These are phyloP conservation scores for Xiphias gladius DNA, from an alignment of 2,113 vertebrate species.

Conservation along the genomic window DNA sequence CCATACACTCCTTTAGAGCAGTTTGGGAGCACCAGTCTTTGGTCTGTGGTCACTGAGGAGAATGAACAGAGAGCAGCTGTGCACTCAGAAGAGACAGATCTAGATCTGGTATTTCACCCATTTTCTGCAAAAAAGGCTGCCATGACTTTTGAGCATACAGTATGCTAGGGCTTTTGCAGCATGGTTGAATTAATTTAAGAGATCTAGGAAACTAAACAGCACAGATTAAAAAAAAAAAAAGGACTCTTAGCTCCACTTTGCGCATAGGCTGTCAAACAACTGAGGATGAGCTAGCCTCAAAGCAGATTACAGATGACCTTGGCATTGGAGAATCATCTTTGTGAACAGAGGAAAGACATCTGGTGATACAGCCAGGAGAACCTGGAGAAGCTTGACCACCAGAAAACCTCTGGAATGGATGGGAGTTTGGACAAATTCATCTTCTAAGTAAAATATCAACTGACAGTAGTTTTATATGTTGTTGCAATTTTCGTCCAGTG, in stretches of 20 bases:
- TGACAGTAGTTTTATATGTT: not conserved
- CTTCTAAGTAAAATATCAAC: not conserved
- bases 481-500: not conserved
- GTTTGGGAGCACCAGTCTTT: not conserved
- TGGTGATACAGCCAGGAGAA: not conserved
- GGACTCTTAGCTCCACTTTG: conserved; percentile 10
- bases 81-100: not conserved
- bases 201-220: conserved; percentile 13
- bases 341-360: not conserved
- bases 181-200: conserved; percentile 10
- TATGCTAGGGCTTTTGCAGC: conserved; percentile 10
- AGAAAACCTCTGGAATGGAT: not conserved
- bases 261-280: conserved; percentile 12
- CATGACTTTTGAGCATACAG: not conserved
- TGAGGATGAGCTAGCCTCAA: not conserved
- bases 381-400: not conserved
- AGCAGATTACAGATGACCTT: conserved; percentile 16
- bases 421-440: not conserved
- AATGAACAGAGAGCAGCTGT: not conserved
- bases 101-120: not conserved
- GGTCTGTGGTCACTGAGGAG: too few relatives aligned
- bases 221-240: too few relatives aligned
- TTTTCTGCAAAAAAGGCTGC: not conserved
- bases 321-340: conserved; percentile 1
- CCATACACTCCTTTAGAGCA: not conserved